Evolutionary conservation across 2,888 invertebrate species (phyloP).

Genomic region (Alentia gelatinosa): DNA sequence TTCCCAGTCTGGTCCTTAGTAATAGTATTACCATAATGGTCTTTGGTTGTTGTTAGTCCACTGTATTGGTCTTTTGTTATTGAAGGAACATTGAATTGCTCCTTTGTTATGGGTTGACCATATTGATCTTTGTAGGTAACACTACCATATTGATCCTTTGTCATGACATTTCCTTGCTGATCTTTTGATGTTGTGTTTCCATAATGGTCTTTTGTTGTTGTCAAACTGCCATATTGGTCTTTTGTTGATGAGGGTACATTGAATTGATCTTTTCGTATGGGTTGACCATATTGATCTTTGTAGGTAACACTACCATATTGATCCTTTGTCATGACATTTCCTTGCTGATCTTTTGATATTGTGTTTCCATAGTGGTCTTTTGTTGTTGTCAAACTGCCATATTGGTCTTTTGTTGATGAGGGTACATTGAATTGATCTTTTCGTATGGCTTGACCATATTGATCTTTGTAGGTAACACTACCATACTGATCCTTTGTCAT

Average conservation of each 20-base stretch:
- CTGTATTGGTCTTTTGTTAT: background rate
- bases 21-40: background rate
- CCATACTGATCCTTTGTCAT: conserved; percentile 36
- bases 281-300: background rate
- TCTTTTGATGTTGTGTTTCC: background rate
- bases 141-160: conserved; percentile 20
- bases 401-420: background rate
- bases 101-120: background rate
- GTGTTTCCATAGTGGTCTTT: conserved; percentile 7
- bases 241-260: background rate
- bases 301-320: background rate
- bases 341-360: background rate
- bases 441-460: background rate
- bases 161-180: background rate
- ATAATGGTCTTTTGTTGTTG: background rate
- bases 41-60: background rate
- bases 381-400: background rate
- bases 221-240: background rate
- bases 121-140: background rate
- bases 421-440: background rate
- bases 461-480: background rate
- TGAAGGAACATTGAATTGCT: background rate
- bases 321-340: background rate
- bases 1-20: background rate
- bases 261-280: background rate